Percentiles rank a stretch among this genome's conserved stretches.
These are phyloP conservation scores for Manis javanica DNA, from an alignment of 2,797 vertebrate species.

Conservation along the genomic window DNA sequence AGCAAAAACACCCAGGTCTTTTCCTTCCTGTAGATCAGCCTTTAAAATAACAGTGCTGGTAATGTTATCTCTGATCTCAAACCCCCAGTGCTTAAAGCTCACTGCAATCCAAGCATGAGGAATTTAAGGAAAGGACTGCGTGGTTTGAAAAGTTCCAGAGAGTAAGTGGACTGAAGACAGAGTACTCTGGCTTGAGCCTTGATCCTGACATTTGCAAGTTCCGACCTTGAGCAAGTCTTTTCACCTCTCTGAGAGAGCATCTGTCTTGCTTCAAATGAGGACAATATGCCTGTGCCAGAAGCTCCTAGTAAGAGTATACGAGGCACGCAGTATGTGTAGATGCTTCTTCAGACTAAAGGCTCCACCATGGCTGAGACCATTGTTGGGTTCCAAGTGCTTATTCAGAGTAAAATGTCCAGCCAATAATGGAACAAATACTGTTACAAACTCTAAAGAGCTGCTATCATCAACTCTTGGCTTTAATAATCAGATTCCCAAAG, in stretches of 20 bases:
- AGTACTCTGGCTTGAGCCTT: conserved; percentile 28
- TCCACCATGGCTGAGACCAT: neutral
- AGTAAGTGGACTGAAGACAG: conserved; percentile 21
- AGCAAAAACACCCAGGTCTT: neutral
- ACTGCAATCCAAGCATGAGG: neutral
- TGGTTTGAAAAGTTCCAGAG: conserved; percentile 39
- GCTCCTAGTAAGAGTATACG: neutral
- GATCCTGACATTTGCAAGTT: conserved; percentile 59
- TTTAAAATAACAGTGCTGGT: conserved; percentile 16
- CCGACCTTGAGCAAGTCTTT: neutral
- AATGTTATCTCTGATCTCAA: neutral
- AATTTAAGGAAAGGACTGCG: conserved; percentile 16
- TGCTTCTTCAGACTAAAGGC: neutral
- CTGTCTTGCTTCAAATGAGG: neutral
- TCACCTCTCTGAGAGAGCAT: neutral
- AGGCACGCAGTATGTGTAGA: neutral
- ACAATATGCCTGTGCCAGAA: neutral
- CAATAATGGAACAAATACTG: neutral
- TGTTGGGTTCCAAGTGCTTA: neutral
- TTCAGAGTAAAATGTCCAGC: neutral
- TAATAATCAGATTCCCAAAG: neutral
- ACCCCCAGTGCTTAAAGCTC: neutral
- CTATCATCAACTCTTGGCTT: neutral
- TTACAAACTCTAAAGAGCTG: neutral
- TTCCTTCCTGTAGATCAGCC: conserved; percentile 21